These are phyloP conservation scores for Apteryx owenii DNA, from an alignment of 2,113 vertebrate genomes.

Conservation along the genomic window DNA sequence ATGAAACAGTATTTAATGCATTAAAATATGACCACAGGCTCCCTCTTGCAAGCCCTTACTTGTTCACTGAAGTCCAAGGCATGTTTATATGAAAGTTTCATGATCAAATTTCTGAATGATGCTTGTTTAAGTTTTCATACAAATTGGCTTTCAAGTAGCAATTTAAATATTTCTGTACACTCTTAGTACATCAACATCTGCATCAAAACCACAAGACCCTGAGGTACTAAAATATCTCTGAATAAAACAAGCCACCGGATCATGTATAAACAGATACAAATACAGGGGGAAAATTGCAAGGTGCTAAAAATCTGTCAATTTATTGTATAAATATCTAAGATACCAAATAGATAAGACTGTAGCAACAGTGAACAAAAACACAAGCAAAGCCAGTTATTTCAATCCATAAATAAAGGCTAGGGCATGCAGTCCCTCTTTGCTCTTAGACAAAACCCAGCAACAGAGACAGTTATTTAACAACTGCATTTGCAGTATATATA, in stretches of 20 bases:
- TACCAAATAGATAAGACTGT: background rate
- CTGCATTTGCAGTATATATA: background rate
- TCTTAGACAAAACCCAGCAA: background rate
- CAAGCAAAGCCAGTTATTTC: background rate
- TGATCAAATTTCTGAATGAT: slow-evolving; percentile 10
- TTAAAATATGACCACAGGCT: slow-evolving; percentile 6
- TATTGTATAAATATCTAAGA: background rate
- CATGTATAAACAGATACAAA: background rate
- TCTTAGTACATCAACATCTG: background rate
- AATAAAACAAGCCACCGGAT: slow-evolving; percentile 4
- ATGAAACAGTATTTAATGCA: background rate
- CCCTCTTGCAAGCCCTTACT: slow-evolving; percentile 14
- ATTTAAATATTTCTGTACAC: slow-evolving; percentile 29
- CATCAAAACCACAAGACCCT: slow-evolving; percentile 35
- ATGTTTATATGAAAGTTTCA: background rate
- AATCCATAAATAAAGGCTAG: background rate
- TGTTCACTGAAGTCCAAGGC: background rate
- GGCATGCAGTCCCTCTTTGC: background rate
- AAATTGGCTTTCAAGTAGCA: slow-evolving; percentile 39
- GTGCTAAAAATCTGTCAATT: background rate
- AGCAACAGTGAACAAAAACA: slow-evolving; percentile 40
- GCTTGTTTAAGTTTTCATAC: slow-evolving; percentile 15
- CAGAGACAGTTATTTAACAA: background rate
- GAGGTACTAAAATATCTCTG: background rate
- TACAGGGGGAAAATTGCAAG: background rate